A percentile compares a stretch with the other conserved stretches of the same genome.
Conservation (phyloP, 30 jellyfish, hydroid and myxozoan species). For the Aurelia coerulea region DNA sequence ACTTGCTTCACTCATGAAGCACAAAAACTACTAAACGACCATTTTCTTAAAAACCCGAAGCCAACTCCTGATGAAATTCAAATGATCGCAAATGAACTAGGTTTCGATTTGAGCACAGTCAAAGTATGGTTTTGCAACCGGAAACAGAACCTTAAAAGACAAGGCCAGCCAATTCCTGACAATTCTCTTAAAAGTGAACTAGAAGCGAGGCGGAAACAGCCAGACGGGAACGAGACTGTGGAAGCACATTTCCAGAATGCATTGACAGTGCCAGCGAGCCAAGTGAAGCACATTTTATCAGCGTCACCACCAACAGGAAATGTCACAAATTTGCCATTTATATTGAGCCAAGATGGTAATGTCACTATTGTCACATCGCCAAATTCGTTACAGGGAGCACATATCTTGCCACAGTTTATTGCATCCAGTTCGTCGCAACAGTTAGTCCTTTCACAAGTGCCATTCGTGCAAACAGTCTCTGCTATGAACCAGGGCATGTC, state of each 20-base stretch:
- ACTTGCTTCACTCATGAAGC: constrained; percentile 95
- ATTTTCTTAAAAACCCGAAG: constrained; percentile 87
- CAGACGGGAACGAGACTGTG: constrained; percentile 10
- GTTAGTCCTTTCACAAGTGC: constrained; percentile 90
- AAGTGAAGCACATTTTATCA: constrained; percentile 58
- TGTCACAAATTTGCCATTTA: constrained; percentile 83
- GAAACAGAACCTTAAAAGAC: constrained; percentile 86
- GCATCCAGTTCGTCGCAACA: constrained; percentile 75
- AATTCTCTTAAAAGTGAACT: constrained; percentile 53
- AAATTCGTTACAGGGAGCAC: constrained; percentile 55
- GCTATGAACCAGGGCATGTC: constrained; percentile 81
- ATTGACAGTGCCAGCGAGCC: constrained; percentile 47
- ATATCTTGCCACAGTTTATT: constrained; percentile 53
- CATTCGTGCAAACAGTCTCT: constrained; percentile 86
- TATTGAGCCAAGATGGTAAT: constrained; percentile 89
- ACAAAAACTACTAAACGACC: constrained; percentile 71
- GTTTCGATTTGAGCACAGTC: constrained; percentile 82
- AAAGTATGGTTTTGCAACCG: constrained; percentile 96
- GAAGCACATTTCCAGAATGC: constrained; percentile 30
- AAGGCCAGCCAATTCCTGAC: constrained; percentile 75
- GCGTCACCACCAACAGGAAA: constrained; percentile 88
- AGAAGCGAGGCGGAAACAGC: constrained; percentile 48
- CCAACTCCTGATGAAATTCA: constrained; percentile 93
- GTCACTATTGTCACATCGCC: constrained; percentile 87
- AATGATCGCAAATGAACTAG: constrained; percentile 69